These are phyloP conservation scores for Listrodromus nycthemerus DNA, from an alignment of 2,888 invertebrate genomes.

Conservation along the genomic window DNA sequence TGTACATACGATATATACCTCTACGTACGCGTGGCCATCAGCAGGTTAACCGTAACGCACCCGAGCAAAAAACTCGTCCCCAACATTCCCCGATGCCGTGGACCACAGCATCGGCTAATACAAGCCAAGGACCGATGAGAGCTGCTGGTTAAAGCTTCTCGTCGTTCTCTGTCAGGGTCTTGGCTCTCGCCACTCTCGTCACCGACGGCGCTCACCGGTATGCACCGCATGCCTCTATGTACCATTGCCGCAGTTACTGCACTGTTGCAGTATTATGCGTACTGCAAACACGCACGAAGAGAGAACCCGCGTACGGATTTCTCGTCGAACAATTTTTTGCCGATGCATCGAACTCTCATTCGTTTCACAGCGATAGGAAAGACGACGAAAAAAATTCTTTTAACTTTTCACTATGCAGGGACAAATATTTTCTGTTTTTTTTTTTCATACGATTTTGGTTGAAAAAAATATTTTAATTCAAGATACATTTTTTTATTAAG, in stretches of 20 bases:
- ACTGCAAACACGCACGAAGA: conserved; percentile 16
- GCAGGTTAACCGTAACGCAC: conserved; percentile 69
- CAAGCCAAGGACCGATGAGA: conserved; percentile 18
- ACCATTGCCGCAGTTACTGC: conserved; percentile 13
- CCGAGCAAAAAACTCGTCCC: conserved; percentile 69
- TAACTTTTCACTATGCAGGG: not conserved
- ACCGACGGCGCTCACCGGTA: conserved; percentile 25
- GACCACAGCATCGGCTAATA: conserved; percentile 35
- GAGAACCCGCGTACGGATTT: conserved; percentile 4
- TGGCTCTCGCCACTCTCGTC: conserved; percentile 46
- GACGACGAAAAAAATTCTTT: not conserved
- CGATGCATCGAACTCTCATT: conserved; percentile 3
- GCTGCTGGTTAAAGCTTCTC: conserved; percentile 12
- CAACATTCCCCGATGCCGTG: conserved; percentile 65
- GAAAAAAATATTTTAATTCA: too few species aligned
- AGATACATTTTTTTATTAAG: not conserved
- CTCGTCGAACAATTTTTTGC: conserved; percentile 18
- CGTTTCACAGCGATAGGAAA: not conserved
- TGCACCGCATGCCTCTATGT: conserved; percentile 22
- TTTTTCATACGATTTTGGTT: not conserved
- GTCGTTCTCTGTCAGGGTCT: conserved; percentile 53
- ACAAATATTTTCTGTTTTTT: not conserved
- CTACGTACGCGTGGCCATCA: conserved; percentile 53
- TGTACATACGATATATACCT: conserved; percentile 6
- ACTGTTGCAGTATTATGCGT: conserved; percentile 26